These are phyloP conservation scores for Muntiacus reevesi DNA, from an alignment of 2,113 vertebrate genomes.

Conservation along the genomic window DNA sequence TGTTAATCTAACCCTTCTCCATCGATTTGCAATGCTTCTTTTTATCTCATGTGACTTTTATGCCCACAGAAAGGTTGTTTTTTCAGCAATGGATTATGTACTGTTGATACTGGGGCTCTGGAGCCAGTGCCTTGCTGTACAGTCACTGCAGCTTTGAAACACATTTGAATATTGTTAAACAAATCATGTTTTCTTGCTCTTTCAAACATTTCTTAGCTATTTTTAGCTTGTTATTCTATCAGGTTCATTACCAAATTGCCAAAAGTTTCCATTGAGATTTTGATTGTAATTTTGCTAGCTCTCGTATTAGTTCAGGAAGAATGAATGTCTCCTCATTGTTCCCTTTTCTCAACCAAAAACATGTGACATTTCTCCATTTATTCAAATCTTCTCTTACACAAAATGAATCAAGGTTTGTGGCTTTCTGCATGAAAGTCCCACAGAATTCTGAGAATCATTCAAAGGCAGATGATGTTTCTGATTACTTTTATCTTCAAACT, in stretches of 20 bases:
- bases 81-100: rapidly evolving
- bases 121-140: background rate
- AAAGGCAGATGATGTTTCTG: background rate
- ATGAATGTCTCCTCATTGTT: background rate
- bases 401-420: background rate
- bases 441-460: background rate
- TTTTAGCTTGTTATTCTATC: constrained; percentile 55
- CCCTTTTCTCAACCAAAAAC: background rate
- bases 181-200: background rate
- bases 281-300: background rate
- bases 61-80: background rate
- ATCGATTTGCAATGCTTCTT: background rate
- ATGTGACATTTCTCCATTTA: background rate
- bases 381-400: background rate
- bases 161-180: background rate
- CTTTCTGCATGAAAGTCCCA: constrained; percentile 3
- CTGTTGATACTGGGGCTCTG: rapidly evolving
- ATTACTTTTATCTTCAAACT: background rate
- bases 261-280: constrained; percentile 38
- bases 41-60: background rate
- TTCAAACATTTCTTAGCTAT: constrained; percentile 33
- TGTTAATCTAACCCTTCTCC: background rate
- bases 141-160: background rate
- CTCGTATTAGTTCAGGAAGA: constrained; percentile 30
- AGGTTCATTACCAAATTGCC: background rate